Evolutionary conservation across 1,140 invertebrate species (phyloP).

Genomic region (Heliothis virescens): DNA sequence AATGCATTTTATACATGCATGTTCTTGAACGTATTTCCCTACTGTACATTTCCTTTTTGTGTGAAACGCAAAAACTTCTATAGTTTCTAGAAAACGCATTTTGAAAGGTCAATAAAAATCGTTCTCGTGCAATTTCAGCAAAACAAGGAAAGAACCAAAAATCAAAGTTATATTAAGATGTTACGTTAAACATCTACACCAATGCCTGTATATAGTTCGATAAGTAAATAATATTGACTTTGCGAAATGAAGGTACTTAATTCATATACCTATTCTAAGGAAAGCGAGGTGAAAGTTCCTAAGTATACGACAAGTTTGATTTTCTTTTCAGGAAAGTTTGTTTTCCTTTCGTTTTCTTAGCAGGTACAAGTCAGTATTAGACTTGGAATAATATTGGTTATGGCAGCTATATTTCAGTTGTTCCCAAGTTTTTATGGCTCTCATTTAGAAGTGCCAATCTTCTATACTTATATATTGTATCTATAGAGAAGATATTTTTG

Average conservation of each 20-base stretch:
- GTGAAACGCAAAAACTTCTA: too few relatives aligned
- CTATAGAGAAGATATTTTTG: background rate
- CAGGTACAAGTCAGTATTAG: constrained; percentile 1
- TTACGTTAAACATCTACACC: background rate
- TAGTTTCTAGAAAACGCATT: too few relatives aligned
- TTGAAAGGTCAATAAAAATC: too few relatives aligned
- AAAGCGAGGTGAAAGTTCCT: constrained; percentile 21
- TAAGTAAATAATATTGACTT: constrained; percentile 26
- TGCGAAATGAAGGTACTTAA: background rate
- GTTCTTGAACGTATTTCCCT: background rate
- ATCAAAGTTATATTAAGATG: background rate
- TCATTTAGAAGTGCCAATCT: constrained; percentile 36
- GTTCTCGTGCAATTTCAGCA: too few relatives aligned
- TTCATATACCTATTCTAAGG: constrained; percentile 22
- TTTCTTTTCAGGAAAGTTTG: constrained; percentile 40
- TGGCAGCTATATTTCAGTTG: constrained; percentile 17
- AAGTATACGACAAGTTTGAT: constrained; percentile 18
- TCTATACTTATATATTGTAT: constrained; percentile 6
- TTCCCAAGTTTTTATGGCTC: constrained; percentile 19
- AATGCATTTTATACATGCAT: background rate
- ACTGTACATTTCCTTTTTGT: too few relatives aligned
- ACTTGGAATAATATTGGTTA: constrained; percentile 26
- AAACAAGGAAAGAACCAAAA: too few relatives aligned
- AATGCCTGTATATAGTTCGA: background rate
- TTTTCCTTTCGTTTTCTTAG: constrained; percentile 28